phyloP scores from a whole-genome alignment of 2,888 invertebrate genomes.

The Acholoe squamosa region DNA sequence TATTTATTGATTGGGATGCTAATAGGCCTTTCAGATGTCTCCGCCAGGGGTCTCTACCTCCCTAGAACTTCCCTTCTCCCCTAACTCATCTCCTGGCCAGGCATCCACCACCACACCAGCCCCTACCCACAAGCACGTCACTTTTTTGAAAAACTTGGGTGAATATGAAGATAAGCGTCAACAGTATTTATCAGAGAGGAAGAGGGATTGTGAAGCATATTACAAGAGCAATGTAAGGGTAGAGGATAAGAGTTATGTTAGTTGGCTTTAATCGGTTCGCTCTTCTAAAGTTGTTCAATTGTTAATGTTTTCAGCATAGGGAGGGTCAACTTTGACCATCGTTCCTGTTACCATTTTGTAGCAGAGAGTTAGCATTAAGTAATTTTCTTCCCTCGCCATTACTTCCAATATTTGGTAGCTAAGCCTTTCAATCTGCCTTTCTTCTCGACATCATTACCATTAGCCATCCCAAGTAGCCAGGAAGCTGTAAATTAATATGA shows the following conservation, averaged over 20 bases:
- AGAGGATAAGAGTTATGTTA: background rate
- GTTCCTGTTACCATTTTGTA: no score
- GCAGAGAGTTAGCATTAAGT: no score
- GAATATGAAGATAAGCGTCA: background rate
- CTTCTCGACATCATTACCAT: no score
- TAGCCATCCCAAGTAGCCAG: no score
- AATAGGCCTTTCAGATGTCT: background rate
- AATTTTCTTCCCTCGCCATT: no score
- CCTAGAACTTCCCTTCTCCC: background rate
- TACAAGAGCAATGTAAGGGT: background rate
- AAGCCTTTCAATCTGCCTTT: no score
- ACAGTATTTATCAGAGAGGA: background rate
- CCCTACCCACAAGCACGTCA: no score
- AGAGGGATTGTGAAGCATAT: slow-evolving; percentile 8
- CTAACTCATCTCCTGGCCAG: background rate
- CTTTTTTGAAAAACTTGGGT: background rate
- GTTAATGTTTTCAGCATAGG: no score
- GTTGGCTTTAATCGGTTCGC: background rate
- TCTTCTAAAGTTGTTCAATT: background rate
- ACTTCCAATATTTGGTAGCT: no score
- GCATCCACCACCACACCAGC: background rate
- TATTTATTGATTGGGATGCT: background rate
- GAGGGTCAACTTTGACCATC: no score
- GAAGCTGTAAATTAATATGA: no score
- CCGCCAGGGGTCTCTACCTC: background rate